phyloP scores from a whole-genome alignment of 2,888 invertebrate species.

The Lapara coniferarum region DNA sequence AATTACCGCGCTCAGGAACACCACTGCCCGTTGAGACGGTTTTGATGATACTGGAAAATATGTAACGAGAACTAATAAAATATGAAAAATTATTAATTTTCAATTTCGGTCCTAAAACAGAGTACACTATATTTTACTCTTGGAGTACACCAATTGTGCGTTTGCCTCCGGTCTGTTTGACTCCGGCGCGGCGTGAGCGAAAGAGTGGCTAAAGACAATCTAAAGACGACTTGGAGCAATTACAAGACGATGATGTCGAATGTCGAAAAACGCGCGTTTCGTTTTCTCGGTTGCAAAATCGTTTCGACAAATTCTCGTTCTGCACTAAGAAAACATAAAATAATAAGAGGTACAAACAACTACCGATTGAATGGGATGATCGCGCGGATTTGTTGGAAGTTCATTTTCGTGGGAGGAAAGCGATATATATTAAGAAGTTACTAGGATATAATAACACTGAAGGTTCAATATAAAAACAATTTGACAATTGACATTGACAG shows the following conservation, averaged over 20 bases:
- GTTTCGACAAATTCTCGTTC: neutral
- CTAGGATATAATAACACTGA: neutral
- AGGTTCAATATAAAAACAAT: too few species aligned
- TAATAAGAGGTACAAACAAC: neutral
- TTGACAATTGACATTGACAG: conserved; percentile 6
- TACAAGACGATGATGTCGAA: too few species aligned
- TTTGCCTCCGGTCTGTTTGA: too few species aligned
- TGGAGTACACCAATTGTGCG: too few species aligned
- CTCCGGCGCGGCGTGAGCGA: too few species aligned
- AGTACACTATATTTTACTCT: too few species aligned
- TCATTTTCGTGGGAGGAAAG: conserved; percentile 14
- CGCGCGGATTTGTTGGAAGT: neutral
- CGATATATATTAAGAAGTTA: conserved; percentile 4
- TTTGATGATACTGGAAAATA: conserved; percentile 56
- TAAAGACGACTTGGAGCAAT: too few species aligned
- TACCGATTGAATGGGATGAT: neutral
- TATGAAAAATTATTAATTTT: too few species aligned
- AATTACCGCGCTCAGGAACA: conserved; percentile 34
- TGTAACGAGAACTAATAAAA: too few species aligned
- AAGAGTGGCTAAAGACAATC: too few species aligned
- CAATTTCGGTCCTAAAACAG: too few species aligned
- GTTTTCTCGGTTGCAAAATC: neutral
- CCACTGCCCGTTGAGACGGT: conserved; percentile 56
- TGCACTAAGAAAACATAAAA: neutral
- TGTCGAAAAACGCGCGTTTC: neutral